phyloP scores from a whole-genome alignment of 2,797 vertebrate species.

The Gambelia wislizenii region DNA sequence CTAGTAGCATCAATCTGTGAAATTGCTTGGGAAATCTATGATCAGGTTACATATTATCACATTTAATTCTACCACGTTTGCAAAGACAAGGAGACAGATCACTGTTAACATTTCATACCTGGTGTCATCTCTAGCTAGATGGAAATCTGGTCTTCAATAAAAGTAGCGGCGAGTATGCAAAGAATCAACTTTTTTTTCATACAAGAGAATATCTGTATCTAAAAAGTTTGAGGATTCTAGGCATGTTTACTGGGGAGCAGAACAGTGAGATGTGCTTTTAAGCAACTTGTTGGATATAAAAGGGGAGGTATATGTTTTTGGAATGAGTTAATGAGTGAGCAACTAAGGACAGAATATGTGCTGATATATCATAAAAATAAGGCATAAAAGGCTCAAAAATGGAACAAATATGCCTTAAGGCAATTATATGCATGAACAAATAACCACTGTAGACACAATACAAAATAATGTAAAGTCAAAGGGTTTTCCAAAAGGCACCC shows the following conservation, averaged over 20 bases:
- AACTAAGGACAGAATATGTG: neutral
- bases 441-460: neutral
- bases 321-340: neutral
- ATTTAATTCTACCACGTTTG: too few species aligned
- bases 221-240: neutral
- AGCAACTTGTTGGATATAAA: neutral
- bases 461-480: slow-evolving; percentile 17
- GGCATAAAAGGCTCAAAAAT: neutral
- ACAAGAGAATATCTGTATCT: too few species aligned
- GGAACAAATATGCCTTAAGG: neutral
- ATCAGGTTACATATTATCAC: too few species aligned
- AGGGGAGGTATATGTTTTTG: neutral
- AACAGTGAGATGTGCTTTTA: neutral
- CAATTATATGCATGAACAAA: neutral
- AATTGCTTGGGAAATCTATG: neutral
- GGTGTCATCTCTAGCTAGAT: neutral
- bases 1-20: neutral
- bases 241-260: neutral
- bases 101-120: neutral
- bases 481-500: neutral
- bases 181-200: neutral
- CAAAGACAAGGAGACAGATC: too few species aligned
- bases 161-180: neutral
- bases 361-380: neutral
- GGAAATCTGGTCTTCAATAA: neutral